Evolutionary conservation across 2,797 vertebrate species (phyloP).

Genomic region (Neosilurus mollespiculum): DNA sequence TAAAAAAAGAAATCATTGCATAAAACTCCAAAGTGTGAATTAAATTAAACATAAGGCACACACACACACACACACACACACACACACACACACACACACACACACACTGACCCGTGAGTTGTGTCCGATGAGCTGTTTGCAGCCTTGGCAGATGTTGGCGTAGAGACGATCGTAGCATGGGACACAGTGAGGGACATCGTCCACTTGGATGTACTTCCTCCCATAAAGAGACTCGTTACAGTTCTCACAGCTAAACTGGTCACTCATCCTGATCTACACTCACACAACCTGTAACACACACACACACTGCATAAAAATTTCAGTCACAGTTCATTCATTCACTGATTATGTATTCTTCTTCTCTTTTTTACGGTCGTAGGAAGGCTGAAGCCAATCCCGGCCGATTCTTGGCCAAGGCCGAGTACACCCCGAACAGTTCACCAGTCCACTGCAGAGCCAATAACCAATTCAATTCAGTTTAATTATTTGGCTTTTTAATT

Average conservation of each 20-base stretch:
- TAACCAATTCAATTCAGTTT: background rate
- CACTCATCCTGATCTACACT: slow-evolving; percentile 76
- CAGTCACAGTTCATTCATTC: background rate
- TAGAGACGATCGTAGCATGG: slow-evolving; percentile 89
- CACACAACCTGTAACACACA: slow-evolving; percentile 19
- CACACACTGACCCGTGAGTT: slow-evolving; percentile 80
- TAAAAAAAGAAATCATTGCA: background rate
- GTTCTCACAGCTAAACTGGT: slow-evolving; percentile 86
- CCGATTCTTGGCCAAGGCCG: too few species aligned
- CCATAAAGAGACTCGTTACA: slow-evolving; percentile 90
- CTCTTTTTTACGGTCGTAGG: background rate
- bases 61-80: background rate
- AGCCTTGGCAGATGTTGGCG: slow-evolving; percentile 89
- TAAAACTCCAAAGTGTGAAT: slow-evolving; percentile 10
- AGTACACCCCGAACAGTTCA: too few species aligned
- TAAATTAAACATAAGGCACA: slow-evolving; percentile 1
- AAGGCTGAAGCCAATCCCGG: too few species aligned
- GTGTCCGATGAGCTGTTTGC: slow-evolving; percentile 88
- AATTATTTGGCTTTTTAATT: background rate
- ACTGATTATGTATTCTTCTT: background rate
- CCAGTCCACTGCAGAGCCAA: background rate
- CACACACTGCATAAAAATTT: background rate
- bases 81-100: slow-evolving; percentile 20
- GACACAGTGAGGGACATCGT: slow-evolving; percentile 86
- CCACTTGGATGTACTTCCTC: slow-evolving; percentile 89